Evolutionary conservation across 2,888 invertebrate species (phyloP).

Genomic region (Luffia ferchaultella): DNA sequence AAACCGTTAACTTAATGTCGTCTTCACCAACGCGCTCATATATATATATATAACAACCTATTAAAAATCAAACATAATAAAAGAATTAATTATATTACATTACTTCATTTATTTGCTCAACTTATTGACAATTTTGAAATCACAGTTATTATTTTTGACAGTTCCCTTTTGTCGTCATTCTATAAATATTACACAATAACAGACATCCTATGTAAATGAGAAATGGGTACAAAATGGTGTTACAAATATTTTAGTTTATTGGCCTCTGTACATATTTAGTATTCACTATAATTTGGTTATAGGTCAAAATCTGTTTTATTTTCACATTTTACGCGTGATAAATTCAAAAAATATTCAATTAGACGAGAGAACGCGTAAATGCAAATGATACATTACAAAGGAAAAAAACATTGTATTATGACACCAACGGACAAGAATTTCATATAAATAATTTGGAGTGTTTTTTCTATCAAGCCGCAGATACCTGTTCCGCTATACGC

Average conservation of each 20-base stretch:
- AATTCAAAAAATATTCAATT: neutral
- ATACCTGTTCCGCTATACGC: no score
- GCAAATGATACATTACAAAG: neutral
- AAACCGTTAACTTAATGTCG: no score
- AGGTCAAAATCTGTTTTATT: neutral
- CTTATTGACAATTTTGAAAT: constrained; percentile 67
- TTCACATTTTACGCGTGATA: neutral
- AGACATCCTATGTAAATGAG: constrained; percentile 52
- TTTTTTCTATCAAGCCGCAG: no score
- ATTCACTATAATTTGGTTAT: neutral
- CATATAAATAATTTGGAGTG: no score
- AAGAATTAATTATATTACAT: constrained; percentile 25
- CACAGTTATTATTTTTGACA: constrained; percentile 63
- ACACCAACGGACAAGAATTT: neutral
- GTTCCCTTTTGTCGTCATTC: constrained; percentile 46
- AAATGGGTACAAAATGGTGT: constrained; percentile 62
- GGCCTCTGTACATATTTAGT: constrained; percentile 49
- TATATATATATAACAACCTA: no score
- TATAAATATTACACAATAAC: constrained; percentile 42
- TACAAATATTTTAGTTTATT: constrained; percentile 49
- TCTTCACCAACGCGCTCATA: no score
- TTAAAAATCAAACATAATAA: neutral
- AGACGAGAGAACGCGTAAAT: neutral
- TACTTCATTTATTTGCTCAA: constrained; percentile 65
- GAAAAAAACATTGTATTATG: neutral